phyloP scores from a whole-genome alignment of 2,797 vertebrate species.

The Trachops cirrhosus region DNA sequence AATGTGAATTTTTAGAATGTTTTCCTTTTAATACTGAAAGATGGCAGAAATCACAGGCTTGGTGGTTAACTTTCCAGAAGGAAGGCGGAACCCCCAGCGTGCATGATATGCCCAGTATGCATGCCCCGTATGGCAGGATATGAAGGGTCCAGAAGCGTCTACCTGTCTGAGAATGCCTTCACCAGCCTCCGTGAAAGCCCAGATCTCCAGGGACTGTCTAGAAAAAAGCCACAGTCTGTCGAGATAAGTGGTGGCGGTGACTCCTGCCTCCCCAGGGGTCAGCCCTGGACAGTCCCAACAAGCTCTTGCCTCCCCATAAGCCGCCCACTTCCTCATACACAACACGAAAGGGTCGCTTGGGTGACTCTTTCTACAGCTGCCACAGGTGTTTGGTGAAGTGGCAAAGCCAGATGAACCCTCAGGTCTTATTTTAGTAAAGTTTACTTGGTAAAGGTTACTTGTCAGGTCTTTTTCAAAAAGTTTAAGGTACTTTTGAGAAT shows the following conservation, averaged over 20 bases:
- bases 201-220: background rate
- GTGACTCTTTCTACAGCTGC: background rate
- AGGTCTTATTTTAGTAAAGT: background rate
- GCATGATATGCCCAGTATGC: too few relatives aligned
- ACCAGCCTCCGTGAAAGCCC: background rate
- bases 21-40: background rate
- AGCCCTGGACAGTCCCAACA: background rate
- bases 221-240: background rate
- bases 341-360: background rate
- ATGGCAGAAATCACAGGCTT: background rate
- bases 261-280: background rate
- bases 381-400: background rate
- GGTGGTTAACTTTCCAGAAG: background rate
- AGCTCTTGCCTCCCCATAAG: background rate
- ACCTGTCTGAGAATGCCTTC: background rate
- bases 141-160: background rate
- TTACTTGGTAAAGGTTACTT: background rate
- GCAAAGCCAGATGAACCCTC: background rate
- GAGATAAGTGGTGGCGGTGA: background rate
- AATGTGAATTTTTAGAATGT: background rate
- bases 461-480: background rate
- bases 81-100: too few relatives aligned
- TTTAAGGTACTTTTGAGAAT: background rate
- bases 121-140: background rate
- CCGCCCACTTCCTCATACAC: background rate